Conservation (phyloP, 2,113 vertebrate genomes). For the Microcebus jonahi region DNA sequence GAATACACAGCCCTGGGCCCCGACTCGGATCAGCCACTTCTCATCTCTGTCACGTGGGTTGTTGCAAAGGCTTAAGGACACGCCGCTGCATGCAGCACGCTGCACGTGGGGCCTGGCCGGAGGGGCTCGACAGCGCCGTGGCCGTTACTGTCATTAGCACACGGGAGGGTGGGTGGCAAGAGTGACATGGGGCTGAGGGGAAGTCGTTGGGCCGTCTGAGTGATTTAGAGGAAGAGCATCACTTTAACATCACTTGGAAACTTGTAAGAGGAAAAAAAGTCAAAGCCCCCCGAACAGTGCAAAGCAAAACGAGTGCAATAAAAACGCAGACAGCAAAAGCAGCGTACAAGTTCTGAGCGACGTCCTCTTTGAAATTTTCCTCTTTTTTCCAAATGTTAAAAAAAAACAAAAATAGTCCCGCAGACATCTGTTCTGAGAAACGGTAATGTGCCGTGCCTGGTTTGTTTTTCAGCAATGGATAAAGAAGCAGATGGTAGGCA, state of each 20-base stretch:
- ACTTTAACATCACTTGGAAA: background rate
- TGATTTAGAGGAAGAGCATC: background rate
- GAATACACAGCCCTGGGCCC: background rate
- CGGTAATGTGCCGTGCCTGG: background rate
- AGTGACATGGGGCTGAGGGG: background rate
- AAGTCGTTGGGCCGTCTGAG: background rate
- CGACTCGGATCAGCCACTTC: background rate
- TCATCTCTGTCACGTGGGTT: background rate
- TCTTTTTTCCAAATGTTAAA: background rate
- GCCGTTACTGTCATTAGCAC: background rate
- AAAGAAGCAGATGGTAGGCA: constrained; percentile 88
- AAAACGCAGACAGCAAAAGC: background rate
- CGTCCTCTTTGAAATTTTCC: background rate
- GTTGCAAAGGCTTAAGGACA: background rate
- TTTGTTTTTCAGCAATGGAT: constrained; percentile 92
- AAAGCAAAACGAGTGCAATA: background rate
- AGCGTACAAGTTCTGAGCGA: background rate
- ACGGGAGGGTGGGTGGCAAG: background rate
- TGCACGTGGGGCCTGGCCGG: background rate
- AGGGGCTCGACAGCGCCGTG: rapidly evolving
- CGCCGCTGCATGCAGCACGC: rapidly evolving
- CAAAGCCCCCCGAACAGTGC: background rate
- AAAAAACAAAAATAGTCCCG: background rate
- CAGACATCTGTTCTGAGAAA: background rate
- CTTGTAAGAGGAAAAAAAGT: background rate